phyloP scores from a whole-genome alignment of 2,797 vertebrate genomes.

The Mastacembelus armatus region DNA sequence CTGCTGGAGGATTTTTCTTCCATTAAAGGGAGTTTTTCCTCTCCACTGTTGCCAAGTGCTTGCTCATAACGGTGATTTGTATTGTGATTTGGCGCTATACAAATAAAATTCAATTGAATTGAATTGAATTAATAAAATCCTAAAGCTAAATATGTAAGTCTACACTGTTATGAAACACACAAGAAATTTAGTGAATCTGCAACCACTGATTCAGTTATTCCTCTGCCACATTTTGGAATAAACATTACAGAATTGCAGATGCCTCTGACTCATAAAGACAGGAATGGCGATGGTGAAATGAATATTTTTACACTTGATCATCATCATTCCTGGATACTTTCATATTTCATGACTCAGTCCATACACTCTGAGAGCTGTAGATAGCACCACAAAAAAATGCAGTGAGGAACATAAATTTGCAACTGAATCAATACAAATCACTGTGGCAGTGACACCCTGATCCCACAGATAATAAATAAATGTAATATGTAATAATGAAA shows the following conservation, averaged over 20 bases:
- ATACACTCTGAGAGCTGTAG: neutral
- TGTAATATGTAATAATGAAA: neutral
- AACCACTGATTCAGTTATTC: neutral
- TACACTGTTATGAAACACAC: neutral
- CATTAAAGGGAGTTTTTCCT: too few species aligned
- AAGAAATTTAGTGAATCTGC: neutral
- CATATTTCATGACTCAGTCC: constrained; percentile 1
- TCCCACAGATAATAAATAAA: neutral
- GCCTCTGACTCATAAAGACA: neutral
- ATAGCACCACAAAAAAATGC: neutral
- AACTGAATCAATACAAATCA: neutral
- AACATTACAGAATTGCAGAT: neutral
- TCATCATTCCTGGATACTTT: neutral
- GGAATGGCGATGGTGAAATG: neutral
- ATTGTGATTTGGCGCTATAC: too few species aligned
- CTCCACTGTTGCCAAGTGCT: too few species aligned
- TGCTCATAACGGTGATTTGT: too few species aligned
- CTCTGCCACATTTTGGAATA: neutral
- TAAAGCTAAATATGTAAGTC: neutral
- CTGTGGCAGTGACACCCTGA: neutral
- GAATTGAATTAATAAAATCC: too few species aligned
- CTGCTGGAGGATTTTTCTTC: too few species aligned
- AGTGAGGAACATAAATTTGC: neutral
- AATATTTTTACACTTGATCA: constrained; percentile 7
- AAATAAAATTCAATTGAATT: too few species aligned